Conservation (phyloP, 64 coral and sea anemone species). For the Stichodactyla mertensii region DNA sequence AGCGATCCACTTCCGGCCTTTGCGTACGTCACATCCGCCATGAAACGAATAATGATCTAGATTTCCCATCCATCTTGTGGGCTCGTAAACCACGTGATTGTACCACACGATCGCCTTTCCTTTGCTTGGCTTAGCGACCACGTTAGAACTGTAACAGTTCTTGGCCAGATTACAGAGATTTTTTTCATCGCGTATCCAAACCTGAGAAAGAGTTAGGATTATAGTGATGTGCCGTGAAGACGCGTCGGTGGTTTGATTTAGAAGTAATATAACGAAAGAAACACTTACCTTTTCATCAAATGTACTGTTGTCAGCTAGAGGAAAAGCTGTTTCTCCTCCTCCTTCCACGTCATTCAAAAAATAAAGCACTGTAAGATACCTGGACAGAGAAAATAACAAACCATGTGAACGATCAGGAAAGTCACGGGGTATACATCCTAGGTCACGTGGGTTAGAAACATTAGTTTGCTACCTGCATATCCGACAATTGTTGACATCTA, state of each 20-base stretch:
- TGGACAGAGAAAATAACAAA: slow-evolving; percentile 6
- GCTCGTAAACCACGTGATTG: slow-evolving; percentile 66
- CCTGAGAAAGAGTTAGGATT: neutral
- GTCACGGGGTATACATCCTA: neutral
- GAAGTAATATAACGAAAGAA: no score
- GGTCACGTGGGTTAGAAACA: neutral
- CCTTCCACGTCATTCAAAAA: slow-evolving; percentile 86
- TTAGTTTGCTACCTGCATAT: slow-evolving; percentile 55
- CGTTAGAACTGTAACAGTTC: slow-evolving; percentile 80
- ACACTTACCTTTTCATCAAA: slow-evolving; percentile 59
- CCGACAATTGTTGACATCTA: slow-evolving; percentile 48
- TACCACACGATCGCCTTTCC: slow-evolving; percentile 95
- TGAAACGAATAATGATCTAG: slow-evolving; percentile 79
- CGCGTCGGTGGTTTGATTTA: no score
- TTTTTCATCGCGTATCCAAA: slow-evolving; percentile 67
- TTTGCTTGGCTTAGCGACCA: slow-evolving; percentile 80
- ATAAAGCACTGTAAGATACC: slow-evolving; percentile 88
- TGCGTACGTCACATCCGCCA: slow-evolving; percentile 78
- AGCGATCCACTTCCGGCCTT: slow-evolving; percentile 86
- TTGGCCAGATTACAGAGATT: slow-evolving; percentile 81
- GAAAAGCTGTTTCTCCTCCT: slow-evolving; percentile 92
- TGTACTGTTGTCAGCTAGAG: slow-evolving; percentile 80
- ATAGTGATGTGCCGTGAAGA: neutral
- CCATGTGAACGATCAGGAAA: neutral
- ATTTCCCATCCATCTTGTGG: slow-evolving; percentile 65